A percentile compares a stretch with the other conserved stretches of the same genome.
phyloP scores from a whole-genome alignment of 2,797 vertebrate genomes.

The Craterocephalus amniculus region DNA sequence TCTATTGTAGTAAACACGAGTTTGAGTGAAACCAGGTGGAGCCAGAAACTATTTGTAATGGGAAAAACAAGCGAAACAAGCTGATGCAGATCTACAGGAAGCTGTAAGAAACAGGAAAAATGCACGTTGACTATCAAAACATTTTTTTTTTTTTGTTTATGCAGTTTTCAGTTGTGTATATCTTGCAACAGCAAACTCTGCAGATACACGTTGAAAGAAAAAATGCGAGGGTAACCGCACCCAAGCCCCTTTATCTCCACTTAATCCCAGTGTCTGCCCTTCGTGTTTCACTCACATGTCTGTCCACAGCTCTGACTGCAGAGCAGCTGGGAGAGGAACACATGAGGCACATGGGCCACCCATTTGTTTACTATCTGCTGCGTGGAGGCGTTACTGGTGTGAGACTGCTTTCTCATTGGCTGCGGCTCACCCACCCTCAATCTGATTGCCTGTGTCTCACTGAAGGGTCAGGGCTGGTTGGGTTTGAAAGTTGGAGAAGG shows the following conservation, averaged over 20 bases:
- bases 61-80: constrained; percentile 62
- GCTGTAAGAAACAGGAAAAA: not conserved
- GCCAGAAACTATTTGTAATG: constrained; percentile 55
- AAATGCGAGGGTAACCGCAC: constrained; percentile 23
- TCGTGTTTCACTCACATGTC: constrained; percentile 72
- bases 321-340: constrained; percentile 52
- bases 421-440: constrained; percentile 25
- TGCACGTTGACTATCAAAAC: not conserved
- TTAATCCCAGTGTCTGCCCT: constrained; percentile 14
- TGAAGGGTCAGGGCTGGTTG: not conserved
- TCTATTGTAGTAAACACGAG: constrained; percentile 29
- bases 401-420: constrained; percentile 45
- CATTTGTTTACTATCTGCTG: constrained; percentile 70
- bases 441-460: constrained; percentile 41
- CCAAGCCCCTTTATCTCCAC: constrained; percentile 15
- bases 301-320: constrained; percentile 36
- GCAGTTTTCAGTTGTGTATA: not conserved
- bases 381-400: constrained; percentile 36
- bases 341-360: constrained; percentile 70
- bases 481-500: constrained; percentile 48
- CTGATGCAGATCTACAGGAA: constrained; percentile 36
- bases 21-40: constrained; percentile 44
- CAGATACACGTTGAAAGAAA: constrained; percentile 10
- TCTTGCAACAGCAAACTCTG: constrained; percentile 10
- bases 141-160: not conserved